phyloP scores from a whole-genome alignment of 2,888 invertebrate species.

The Hecatera dysodea region DNA sequence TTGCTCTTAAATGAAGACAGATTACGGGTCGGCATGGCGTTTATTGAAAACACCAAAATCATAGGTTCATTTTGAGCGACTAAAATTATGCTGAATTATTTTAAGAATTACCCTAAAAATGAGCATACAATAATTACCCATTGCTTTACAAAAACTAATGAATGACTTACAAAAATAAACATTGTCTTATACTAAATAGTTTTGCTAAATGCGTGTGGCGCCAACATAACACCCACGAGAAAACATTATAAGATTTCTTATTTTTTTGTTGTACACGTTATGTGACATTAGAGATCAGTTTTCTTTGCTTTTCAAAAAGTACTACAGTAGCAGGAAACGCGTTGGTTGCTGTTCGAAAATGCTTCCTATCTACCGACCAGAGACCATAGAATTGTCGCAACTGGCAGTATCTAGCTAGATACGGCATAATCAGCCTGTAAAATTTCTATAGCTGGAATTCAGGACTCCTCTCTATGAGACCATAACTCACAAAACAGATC shows the following conservation, averaged over 20 bases:
- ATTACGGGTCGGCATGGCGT: no score
- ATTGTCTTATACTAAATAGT: conserved; percentile 19
- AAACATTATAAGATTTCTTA: conserved; percentile 14
- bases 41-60: background rate
- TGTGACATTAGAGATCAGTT: conserved; percentile 13
- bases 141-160: conserved; percentile 29
- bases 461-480: no score
- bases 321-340: background rate
- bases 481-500: no score
- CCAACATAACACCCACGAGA: conserved; percentile 50
- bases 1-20: background rate
- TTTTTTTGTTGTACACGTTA: conserved; percentile 9
- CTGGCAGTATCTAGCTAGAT: no score
- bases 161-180: conserved; percentile 55
- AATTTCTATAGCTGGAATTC: no score
- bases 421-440: no score
- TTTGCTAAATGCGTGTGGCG: conserved; percentile 48
- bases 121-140: background rate
- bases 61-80: background rate
- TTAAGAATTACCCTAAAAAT: background rate
- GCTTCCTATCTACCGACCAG: background rate
- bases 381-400: background rate
- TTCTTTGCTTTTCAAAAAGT: conserved; percentile 17
- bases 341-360: conserved; percentile 8
- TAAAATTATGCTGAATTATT: background rate